phyloP scores from a whole-genome alignment of 2,888 invertebrate genomes.

The Ethmia dodecea region DNA sequence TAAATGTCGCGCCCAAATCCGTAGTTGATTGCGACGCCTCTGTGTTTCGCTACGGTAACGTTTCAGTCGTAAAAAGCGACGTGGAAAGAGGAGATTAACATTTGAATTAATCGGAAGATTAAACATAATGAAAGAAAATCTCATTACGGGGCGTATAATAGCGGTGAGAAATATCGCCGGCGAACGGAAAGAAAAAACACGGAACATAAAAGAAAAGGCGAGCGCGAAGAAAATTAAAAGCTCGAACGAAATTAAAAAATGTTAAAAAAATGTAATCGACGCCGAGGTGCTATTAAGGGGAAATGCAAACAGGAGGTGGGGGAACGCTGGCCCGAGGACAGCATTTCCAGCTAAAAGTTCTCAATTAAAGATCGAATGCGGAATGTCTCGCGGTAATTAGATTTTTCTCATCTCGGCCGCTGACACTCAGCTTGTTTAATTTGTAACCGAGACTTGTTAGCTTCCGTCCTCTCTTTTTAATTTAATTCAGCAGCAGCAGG shows the following conservation, averaged over 20 bases:
- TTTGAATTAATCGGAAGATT: slow-evolving; percentile 78
- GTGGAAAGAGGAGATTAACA: slow-evolving; percentile 72
- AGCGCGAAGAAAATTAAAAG: slow-evolving; percentile 74
- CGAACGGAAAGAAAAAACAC: slow-evolving; percentile 53
- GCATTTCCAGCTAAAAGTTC: slow-evolving; percentile 47
- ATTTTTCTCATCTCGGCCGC: slow-evolving; percentile 68
- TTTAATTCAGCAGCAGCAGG: slow-evolving; percentile 52
- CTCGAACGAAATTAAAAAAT: slow-evolving; percentile 74
- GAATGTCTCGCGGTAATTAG: slow-evolving; percentile 70
- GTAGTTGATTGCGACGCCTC: slow-evolving; percentile 44
- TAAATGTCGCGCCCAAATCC: slow-evolving; percentile 57
- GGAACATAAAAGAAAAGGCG: slow-evolving; percentile 63
- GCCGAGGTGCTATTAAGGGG: slow-evolving; percentile 56
- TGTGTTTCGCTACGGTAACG: slow-evolving; percentile 54
- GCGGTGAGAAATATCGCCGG: slow-evolving; percentile 69
- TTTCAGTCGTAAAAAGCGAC: slow-evolving; percentile 59
- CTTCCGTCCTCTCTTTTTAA: slow-evolving; percentile 62
- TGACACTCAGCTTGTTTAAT: slow-evolving; percentile 70
- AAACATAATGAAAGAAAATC: slow-evolving; percentile 78
- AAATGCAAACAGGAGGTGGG: slow-evolving; percentile 55
- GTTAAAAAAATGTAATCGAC: slow-evolving; percentile 75
- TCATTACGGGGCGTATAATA: slow-evolving; percentile 73
- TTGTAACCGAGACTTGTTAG: slow-evolving; percentile 76
- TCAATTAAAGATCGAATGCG: slow-evolving; percentile 71
- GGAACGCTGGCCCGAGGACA: slow-evolving; percentile 22